Percentiles rank a stretch among this genome's conserved stretches.
Evolutionary conservation across 2,888 invertebrate genomes (phyloP).

Genomic region (Heteromyza rotundicornis): DNA sequence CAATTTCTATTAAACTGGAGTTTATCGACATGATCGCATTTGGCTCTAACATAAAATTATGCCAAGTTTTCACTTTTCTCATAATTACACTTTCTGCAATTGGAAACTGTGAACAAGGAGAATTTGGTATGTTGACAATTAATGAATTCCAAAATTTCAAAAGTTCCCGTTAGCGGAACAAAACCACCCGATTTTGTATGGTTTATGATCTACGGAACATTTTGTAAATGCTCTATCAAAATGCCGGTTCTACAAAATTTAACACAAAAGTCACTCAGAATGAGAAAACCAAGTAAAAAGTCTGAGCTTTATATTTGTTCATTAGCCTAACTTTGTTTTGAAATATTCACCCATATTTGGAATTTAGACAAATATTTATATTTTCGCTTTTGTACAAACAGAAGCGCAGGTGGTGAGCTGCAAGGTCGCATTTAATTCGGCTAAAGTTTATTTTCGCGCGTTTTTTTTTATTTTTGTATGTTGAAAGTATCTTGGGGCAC

Average conservation of each 20-base stretch:
- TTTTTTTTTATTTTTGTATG: no score
- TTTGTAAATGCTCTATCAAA: not conserved
- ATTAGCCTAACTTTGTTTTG: no score
- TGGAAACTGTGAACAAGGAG: constrained; percentile 41
- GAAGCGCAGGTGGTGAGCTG: no score
- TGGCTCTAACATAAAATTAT: constrained; percentile 15
- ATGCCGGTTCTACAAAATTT: not conserved
- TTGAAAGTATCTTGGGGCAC: no score
- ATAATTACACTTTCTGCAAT: constrained; percentile 34
- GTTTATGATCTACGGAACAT: not conserved
- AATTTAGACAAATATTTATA: no score
- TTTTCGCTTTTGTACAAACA: no score
- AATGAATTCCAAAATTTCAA: not conserved
- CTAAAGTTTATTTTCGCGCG: no score
- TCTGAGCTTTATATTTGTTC: no score
- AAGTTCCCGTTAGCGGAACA: not conserved
- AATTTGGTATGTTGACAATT: constrained; percentile 44
- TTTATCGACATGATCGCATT: not conserved
- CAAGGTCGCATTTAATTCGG: no score
- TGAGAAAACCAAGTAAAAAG: no score
- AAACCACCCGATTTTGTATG: not conserved
- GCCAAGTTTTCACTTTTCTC: constrained; percentile 31
- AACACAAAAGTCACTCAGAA: not conserved
- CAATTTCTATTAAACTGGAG: constrained; percentile 3
- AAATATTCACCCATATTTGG: no score